Base-by-base conservation (phyloP, 2,113 vertebrate genomes). In the Sapajus apella region DNA sequence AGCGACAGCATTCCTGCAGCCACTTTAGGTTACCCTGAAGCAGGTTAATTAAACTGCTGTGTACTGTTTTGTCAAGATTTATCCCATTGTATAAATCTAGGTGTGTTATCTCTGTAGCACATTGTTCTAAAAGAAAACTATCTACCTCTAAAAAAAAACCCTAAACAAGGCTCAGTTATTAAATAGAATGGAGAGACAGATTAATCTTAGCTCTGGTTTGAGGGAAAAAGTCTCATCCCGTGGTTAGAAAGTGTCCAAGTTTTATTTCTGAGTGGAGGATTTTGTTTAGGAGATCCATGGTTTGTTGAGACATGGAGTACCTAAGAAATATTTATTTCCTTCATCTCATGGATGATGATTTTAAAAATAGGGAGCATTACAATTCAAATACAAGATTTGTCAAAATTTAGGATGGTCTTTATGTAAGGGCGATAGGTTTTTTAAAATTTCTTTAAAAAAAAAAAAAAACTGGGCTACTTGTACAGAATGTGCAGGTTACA, bases 11-110 rank as follows among this genome's bases (percentile, higher is more conserved):
- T 98, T 98, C 97, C 92, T 98, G 92, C 97, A 98, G 98, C 98
- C 98, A 98, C 98, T 98, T 98, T 97, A 97, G 96, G 95, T 85
- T 97, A 95, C 96, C 96, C 96, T 96, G 94, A 98, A 98, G 97
- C 95, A 95, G 90, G 95, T 97, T 98, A 98, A 98, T 98, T 98
- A 97, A 98, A 98, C 96, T 92, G 77, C 91, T 96, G 90, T 89
- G 77, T 91, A 97, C 84, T 95, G 93, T 98, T 98, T 98, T 98
- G 96, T 97, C 95, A 97, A 97, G 98, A 98, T 98, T 98, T 98
- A 98, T 98, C 56, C 77, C 87, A 37, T 94, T 94, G 72, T 97
- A 75, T 98, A 98, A 98, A 98, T 98, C 93, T 96, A 85, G n/a
- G 97, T n/a, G 0, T 97, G 94, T 98, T 96, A 97, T 87, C 76